Evolutionary conservation across 2,888 invertebrate species (phyloP), one percentile per base, ranked within the genome.

Genomic region (Formica aserva): DNA sequence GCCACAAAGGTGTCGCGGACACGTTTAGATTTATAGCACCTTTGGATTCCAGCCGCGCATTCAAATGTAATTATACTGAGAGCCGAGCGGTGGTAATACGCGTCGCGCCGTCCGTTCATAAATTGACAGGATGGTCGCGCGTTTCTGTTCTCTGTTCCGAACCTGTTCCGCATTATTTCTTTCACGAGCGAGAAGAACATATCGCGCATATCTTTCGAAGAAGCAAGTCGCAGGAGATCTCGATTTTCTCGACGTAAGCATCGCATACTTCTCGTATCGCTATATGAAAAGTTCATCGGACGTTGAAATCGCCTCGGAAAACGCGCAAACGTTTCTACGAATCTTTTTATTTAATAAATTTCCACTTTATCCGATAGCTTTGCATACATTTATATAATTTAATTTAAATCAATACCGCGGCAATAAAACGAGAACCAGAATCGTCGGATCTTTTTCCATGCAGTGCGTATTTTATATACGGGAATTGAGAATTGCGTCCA

Each of bases 21-120:
- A 55, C 52, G n/a, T 22, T 29, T 13, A 80, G 82, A 85, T 88
- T 88, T 88, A 88, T 88, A 48, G 84, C 81, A 67, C 65, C 78
- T 85, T 78, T 75, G 77, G 63, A 83, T 66, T 29, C 35, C 22
- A 32, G 13, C 66, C 60, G 66, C 65, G 69, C 63, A 69, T 76
- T 69, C 80, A 57, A 65, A 69, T 74, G 84, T 74, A 88, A 82
- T 77, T 87, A 84, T 82, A 48, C 45, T 74, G 81, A 63, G 74
- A 41, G 77, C 55, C 48, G 32, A 69, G 69, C 57, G 57, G 41
- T 48, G 22, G 62, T 57, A 55, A 62, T 45, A 67, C 38, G 67
- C 77, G 35, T 62, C 82, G 65, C 84, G 41, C 48, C 74, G 52
- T 8, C 57, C 69, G 71, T 78, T 78, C 71, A 78, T 78, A 78